Percentiles rank a stretch among this genome's conserved stretches.
Conservation (phyloP, 2,888 invertebrate genomes). For the Nymphalis urticae region DNA sequence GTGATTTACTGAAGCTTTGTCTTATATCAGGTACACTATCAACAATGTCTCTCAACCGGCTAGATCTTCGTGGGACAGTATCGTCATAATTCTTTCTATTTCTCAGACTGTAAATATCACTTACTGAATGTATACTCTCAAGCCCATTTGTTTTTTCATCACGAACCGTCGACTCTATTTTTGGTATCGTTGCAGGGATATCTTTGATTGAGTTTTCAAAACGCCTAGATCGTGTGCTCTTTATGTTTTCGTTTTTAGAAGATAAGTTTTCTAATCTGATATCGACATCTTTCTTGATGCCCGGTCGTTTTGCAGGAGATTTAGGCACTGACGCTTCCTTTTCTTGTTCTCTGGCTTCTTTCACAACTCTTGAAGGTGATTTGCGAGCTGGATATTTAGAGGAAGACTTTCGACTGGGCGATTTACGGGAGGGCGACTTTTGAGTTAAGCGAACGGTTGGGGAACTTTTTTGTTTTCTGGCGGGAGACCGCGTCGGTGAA, state of each 20-base stretch:
- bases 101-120: conserved; percentile 57
- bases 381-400: conserved; percentile 73
- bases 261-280: conserved; percentile 55
- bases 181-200: conserved; percentile 46
- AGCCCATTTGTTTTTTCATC: conserved; percentile 60
- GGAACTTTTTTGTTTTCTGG: conserved; percentile 68
- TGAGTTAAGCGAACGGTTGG: conserved; percentile 52
- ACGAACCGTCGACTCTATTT: conserved; percentile 45
- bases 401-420: conserved; percentile 72
- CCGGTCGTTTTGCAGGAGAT: conserved; percentile 64
- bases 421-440: conserved; percentile 67
- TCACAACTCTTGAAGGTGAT: conserved; percentile 63
- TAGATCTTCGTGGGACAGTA: conserved; percentile 59
- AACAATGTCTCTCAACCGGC: conserved; percentile 59
- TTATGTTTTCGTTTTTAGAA: conserved; percentile 54
- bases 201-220: conserved; percentile 66
- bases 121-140: conserved; percentile 46
- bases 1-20: conserved; percentile 64
- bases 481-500: conserved; percentile 74
- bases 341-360: conserved; percentile 55
- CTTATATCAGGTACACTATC: conserved; percentile 61
- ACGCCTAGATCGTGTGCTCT: conserved; percentile 60
- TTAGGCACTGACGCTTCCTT: conserved; percentile 49
- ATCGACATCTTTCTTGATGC: conserved; percentile 53
- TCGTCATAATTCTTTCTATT: conserved; percentile 62